phyloP scores from a whole-genome alignment of 2,113 vertebrate species.

The Asarcornis scutulata region DNA sequence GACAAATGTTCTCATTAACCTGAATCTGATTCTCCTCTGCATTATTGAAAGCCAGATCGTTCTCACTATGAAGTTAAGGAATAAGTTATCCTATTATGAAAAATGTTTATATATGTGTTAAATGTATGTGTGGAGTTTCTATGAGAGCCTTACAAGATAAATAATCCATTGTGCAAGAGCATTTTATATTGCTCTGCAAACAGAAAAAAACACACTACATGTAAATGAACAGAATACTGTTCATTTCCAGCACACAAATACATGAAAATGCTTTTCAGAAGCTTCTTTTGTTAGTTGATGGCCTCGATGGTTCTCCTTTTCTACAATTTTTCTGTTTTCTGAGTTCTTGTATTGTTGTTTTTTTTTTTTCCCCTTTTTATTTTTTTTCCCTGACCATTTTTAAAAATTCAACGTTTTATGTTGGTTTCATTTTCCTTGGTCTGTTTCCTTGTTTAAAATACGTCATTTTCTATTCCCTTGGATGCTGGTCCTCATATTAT shows the following conservation, averaged over 20 bases:
- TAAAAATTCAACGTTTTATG: neutral
- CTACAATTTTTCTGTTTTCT: neutral
- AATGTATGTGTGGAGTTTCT: neutral
- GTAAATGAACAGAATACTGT: neutral
- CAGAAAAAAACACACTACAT: neutral
- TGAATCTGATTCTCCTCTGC: conserved; percentile 11
- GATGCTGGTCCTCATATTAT: neutral
- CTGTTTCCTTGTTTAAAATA: neutral
- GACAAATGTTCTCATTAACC: conserved; percentile 33
- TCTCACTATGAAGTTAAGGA: neutral
- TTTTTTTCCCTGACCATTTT: neutral
- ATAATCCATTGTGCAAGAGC: neutral
- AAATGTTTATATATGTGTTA: neutral
- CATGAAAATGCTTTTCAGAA: neutral
- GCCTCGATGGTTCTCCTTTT: neutral
- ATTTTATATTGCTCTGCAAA: neutral
- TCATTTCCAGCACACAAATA: neutral
- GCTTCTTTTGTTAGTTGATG: neutral
- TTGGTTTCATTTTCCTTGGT: neutral
- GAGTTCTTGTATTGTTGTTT: neutral
- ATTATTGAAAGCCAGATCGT: neutral
- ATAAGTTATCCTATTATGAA: neutral
- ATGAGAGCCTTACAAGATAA: neutral
- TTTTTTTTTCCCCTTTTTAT: neutral
- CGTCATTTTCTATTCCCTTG: neutral